Base-by-base conservation (phyloP, 2,797 vertebrate species). In the Cyprinella venusta region DNA sequence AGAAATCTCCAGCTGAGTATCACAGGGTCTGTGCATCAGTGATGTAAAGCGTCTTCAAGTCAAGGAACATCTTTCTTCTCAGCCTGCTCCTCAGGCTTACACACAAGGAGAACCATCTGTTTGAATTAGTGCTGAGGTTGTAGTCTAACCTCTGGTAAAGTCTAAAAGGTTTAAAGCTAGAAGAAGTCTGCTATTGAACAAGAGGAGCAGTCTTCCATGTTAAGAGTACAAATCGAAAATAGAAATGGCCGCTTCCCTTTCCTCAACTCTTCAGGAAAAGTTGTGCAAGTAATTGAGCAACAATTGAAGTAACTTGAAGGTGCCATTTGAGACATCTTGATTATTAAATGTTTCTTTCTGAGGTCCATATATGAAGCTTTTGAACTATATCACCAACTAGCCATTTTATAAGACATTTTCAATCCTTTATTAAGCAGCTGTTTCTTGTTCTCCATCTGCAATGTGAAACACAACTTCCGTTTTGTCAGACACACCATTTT, bases 61-160 rank as follows among this genome's bases (percentile, higher is more conserved):
- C 36, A 52, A 69, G 65, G 36, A n/a, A 52, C 30, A 64, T 74
- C 69, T 38, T 81, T 81, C 30, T 52, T 81, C 42, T 38, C 15
- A 50, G 15, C 59, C 13, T 6, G 52, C 6, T 50, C 42, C 50
- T 76, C 56, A 64, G 76, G 42, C 30, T 50, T 6, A 64, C 54
- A 48, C 59, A 75, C 65, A 19, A 59, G 54, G 10, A 77, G 26
- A 40, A 36, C 8, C 38, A 74, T 75, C 4, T 6, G 2, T 64
- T 48, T 74, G 40, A 81, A 72, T 81, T 52, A 82, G 59, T 30
- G 45, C 75, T 64, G 79, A 45, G 19, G 69, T 38, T 26, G 56
- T 59, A 59, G 54, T 61, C 21, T 64, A 48, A 63, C 12, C 36
- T 50, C 18, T 48, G 68, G 6, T 48, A 12, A 21, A 61, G 40